These are phyloP conservation scores for Sylvia atricapilla DNA, from an alignment of 2,113 vertebrate species.

Conservation along the genomic window DNA sequence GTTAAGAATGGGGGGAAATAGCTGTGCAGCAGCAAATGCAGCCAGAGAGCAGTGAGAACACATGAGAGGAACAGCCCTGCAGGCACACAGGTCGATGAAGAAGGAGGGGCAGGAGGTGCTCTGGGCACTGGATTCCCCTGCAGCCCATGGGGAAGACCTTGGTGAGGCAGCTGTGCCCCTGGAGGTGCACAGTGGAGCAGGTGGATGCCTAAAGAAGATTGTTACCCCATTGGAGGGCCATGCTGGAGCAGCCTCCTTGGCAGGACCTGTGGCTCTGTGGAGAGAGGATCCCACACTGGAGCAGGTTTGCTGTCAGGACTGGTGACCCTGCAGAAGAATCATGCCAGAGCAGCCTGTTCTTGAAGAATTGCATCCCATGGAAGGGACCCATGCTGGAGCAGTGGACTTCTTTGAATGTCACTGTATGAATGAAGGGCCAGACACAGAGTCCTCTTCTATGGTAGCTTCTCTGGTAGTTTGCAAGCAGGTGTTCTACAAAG, in stretches of 20 bases:
- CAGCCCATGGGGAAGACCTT: not conserved
- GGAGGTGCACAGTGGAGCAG: not conserved
- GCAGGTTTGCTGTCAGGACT: not conserved
- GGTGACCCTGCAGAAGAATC: not conserved
- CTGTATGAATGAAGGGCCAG: not conserved
- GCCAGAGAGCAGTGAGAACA: not conserved
- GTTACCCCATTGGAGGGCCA: not conserved
- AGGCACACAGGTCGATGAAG: not conserved
- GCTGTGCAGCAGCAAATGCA: not conserved
- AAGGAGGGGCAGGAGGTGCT: not conserved
- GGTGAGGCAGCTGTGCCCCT: not conserved
- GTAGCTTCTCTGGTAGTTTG: not conserved
- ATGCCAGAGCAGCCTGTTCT: not conserved
- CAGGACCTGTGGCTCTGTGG: not conserved
- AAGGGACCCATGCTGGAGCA: not conserved
- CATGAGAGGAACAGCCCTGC: not conserved
- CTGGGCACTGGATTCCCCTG: fast-evolving
- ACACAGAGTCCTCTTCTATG: not conserved
- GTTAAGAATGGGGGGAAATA: not conserved
- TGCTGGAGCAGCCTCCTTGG: not conserved
- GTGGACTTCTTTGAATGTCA: not conserved
- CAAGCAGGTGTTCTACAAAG: not conserved
- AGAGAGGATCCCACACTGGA: not conserved
- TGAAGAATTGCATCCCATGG: not conserved
- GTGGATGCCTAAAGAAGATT: not conserved